phyloP scores from a whole-genome alignment of 2,113 vertebrate genomes.

The Cyanoderma ruficeps region DNA sequence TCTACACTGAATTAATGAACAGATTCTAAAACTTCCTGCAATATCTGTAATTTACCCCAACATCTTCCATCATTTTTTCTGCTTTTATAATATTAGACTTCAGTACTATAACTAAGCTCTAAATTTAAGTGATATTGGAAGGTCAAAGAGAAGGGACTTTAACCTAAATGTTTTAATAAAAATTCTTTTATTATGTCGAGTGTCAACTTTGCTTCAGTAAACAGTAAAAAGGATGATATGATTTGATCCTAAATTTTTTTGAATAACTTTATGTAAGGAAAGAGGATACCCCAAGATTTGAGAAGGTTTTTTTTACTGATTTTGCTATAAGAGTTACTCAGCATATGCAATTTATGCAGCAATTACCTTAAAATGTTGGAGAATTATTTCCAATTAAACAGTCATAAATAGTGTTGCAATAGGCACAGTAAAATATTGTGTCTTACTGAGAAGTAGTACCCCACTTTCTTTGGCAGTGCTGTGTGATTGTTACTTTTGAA shows the following conservation, averaged over 20 bases:
- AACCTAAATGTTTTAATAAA: not conserved
- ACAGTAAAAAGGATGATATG: not conserved
- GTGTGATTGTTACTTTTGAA: not conserved
- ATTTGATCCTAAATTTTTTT: not conserved
- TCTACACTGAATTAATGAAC: not conserved
- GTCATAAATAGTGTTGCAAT: not conserved
- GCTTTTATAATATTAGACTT: not conserved
- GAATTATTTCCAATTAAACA: not conserved
- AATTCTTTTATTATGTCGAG: not conserved
- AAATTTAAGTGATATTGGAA: not conserved
- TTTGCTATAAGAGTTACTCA: not conserved
- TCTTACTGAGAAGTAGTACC: not conserved
- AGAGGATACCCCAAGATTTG: not conserved
- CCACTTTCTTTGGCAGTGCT: not conserved
- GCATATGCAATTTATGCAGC: not conserved
- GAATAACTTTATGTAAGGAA: not conserved
- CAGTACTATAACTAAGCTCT: not conserved
- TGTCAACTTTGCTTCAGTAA: not conserved
- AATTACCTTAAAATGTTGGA: not conserved
- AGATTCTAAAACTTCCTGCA: not conserved
- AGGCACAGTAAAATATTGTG: not conserved
- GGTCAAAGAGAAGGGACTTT: not conserved
- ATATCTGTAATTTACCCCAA: not conserved
- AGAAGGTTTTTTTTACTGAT: not conserved
- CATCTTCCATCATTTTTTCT: not conserved